Evolutionary conservation across 2,113 vertebrate genomes (phyloP).

Genomic region (Ginglymostoma cirratum): DNA sequence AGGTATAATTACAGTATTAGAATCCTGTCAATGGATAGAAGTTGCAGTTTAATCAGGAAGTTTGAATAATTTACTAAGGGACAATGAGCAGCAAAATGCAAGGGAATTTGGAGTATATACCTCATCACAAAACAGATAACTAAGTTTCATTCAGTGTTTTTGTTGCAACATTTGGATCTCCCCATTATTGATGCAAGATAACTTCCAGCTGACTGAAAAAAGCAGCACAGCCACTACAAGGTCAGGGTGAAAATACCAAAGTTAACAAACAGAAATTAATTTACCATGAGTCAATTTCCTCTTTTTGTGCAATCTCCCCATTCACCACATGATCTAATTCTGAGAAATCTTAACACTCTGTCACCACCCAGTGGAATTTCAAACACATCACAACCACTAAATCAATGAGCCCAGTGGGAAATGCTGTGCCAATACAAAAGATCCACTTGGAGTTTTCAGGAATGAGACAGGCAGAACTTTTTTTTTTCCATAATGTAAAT

Average conservation of each 20-base stretch:
- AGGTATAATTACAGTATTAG: not conserved
- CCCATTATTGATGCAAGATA: constrained; percentile 1
- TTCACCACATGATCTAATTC: not conserved
- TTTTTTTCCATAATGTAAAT: not conserved
- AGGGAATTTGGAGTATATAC: not conserved
- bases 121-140: not conserved
- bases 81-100: not conserved
- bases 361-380: not conserved
- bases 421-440: not conserved
- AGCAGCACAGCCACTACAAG: not conserved
- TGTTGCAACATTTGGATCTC: not conserved
- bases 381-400: not conserved
- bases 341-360: not conserved
- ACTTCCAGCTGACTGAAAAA: not conserved
- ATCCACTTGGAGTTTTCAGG: not conserved
- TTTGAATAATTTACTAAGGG: not conserved
- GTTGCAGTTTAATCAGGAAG: not conserved
- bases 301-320: not conserved
- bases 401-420: not conserved
- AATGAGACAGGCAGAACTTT: not conserved
- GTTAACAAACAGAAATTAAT: not conserved
- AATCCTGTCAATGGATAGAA: not conserved
- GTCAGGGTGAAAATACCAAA: not conserved
- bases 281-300: not conserved
- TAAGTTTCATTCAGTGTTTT: not conserved